These are phyloP conservation scores for Sepioteuthis lessoniana DNA, from an alignment of 2,888 invertebrate genomes.

Conservation along the genomic window DNA sequence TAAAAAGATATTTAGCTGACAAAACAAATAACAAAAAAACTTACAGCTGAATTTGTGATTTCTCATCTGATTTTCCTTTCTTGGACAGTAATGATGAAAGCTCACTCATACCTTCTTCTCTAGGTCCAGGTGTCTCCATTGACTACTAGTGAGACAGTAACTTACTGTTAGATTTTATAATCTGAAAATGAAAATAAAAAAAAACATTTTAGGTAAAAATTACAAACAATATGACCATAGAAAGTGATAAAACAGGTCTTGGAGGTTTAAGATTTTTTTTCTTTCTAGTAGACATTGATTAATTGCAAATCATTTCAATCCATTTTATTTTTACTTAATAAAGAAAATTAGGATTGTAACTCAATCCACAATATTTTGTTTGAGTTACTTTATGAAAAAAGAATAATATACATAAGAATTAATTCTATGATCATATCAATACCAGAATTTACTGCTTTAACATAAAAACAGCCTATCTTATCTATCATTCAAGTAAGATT, in stretches of 20 bases:
- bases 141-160: not conserved
- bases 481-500: not conserved
- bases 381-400: not conserved
- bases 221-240: not conserved
- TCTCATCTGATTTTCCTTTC: constrained; percentile 41
- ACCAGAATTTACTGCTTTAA: no score
- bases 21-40: not conserved
- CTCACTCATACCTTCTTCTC: constrained; percentile 38
- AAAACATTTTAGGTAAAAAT: not conserved
- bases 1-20: not conserved
- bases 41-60: constrained; percentile 44
- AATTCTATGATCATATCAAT: not conserved
- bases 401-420: not conserved
- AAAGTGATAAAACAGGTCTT: not conserved
- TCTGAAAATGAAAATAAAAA: not conserved
- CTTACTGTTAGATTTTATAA: not conserved
- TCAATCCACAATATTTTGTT: not conserved
- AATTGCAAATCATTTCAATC: not conserved
- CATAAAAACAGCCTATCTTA: not conserved
- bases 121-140: constrained; percentile 21
- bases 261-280: not conserved
- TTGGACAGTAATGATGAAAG: not conserved
- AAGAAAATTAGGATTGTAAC: not conserved
- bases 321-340: not conserved
- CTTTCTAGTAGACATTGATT: not conserved